Base-by-base conservation (phyloP, 2,797 vertebrate genomes). In the Thripadectes ignobilis region DNA sequence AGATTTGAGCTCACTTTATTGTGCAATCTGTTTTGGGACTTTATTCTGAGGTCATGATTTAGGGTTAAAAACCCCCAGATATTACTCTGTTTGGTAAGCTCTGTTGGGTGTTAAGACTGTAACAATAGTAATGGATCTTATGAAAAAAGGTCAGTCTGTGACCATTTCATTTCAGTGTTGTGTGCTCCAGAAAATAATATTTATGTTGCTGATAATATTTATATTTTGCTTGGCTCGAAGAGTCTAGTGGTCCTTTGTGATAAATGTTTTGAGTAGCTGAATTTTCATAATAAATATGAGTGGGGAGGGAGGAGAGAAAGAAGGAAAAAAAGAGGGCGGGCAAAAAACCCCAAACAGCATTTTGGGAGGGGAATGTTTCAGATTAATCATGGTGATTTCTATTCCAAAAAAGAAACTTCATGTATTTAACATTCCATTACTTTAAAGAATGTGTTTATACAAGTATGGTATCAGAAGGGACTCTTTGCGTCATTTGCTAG, bases 331-430 rank as follows among this genome's bases (percentile, higher is more conserved):
- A 11, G 12, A 11, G 2, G 6, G 2, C 2, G 24, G 10, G 14
- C 12, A 10, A 41, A 49, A 30, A 30, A 9, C 0, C 0, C 5
- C 12, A 17, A 32, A 24, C 15, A 86, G 2, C 4, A 9, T 57
- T 43, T 46, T 17, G 10, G 7, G 15, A 46, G 27, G 13, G 13
- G 17, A 62, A 43, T 9, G 7, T 34, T 27, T 82, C 32, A 11
- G 5, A 9, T 68, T 57, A 77, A 26, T 49, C 12, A 30, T 15
- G 19, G 20, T 2, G 9, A 41, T 2, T 74, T 77, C 32, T 77
- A 34, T 41, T 29, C 21, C 7, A 13, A 38, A 48, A 59, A 14
- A 0, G 6, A 6, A 48, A 45, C 16, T 29, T 74, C 0, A 15
- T 23, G 7, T 48, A 19, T 61, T 68, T 84, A 68, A 34, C 2